Percentiles rank a stretch among this genome's conserved stretches.
Conservation (phyloP, 1,140 invertebrate species). For the Cardiocondyla obscurior region DNA sequence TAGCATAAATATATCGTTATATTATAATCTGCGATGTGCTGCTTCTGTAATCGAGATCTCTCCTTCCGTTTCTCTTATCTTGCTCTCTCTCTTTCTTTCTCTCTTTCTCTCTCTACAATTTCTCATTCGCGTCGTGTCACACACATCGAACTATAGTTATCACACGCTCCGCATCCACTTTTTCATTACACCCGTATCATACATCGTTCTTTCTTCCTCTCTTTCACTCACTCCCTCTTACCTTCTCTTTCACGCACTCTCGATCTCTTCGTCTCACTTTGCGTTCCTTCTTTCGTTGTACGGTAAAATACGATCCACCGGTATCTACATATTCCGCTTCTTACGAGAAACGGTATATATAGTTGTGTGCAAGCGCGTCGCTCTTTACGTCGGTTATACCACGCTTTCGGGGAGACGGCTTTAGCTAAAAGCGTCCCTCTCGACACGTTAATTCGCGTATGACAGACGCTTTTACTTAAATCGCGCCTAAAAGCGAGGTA, state of each 20-base stretch:
- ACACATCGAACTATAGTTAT: slow-evolving; percentile 46
- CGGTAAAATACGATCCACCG: slow-evolving; percentile 54
- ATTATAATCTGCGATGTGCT: slow-evolving; percentile 79
- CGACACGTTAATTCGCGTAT: slow-evolving; percentile 52
- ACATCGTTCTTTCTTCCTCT: slow-evolving; percentile 13
- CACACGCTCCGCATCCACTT: slow-evolving; percentile 21
- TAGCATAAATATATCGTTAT: slow-evolving; percentile 84
- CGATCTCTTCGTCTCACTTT: not conserved
- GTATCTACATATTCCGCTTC: slow-evolving; percentile 53
- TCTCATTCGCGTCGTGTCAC: not conserved
- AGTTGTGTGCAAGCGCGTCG: slow-evolving; percentile 28
- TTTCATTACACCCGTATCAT: slow-evolving; percentile 10
- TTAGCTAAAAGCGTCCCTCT: slow-evolving; percentile 43
- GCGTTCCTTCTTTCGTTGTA: slow-evolving; percentile 39
- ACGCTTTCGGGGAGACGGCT: slow-evolving; percentile 37
- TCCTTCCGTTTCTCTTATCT: slow-evolving; percentile 40
- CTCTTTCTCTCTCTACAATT: not conserved
- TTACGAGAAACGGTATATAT: slow-evolving; percentile 50
- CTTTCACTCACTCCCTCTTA: not conserved
- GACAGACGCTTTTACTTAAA: slow-evolving; percentile 55
- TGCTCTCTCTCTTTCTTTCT: slow-evolving; percentile 22
- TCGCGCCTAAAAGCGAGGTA: slow-evolving; percentile 45
- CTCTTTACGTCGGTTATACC: slow-evolving; percentile 44
- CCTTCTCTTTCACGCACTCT: not conserved
- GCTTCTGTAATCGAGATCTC: slow-evolving; percentile 56